phyloP scores from a whole-genome alignment of 1,140 invertebrate species.

The Pemphigus obesinymphae region DNA sequence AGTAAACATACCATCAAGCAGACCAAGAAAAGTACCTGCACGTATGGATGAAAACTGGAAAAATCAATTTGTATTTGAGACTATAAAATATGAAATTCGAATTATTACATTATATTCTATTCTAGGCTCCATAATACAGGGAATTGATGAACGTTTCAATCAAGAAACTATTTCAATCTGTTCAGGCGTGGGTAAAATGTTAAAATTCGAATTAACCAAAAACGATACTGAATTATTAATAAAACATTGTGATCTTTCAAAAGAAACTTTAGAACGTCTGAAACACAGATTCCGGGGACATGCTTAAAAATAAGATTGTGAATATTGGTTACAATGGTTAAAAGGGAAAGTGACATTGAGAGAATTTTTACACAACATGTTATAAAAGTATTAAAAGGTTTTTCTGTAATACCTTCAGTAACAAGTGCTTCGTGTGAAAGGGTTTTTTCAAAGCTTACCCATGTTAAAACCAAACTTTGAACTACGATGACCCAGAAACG shows the following conservation, averaged over 20 bases:
- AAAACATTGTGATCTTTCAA: neutral
- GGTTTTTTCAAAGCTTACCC: neutral
- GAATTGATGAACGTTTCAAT: neutral
- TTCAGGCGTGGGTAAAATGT: neutral
- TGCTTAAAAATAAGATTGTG: neutral
- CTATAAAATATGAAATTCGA: constrained; percentile 12
- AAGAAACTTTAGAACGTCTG: neutral
- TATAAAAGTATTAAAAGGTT: constrained; percentile 1
- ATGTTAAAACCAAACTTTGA: neutral
- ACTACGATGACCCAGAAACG: neutral
- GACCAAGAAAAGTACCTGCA: constrained; percentile 25
- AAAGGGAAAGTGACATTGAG: neutral
- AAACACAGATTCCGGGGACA: neutral
- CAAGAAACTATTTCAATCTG: neutral
- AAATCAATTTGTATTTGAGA: constrained; percentile 12
- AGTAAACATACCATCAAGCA: constrained; percentile 38
- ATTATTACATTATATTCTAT: constrained; percentile 35
- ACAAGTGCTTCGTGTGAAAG: neutral
- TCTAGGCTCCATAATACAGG: constrained; percentile 4
- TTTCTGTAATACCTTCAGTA: neutral
- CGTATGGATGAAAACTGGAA: neutral
- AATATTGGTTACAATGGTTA: neutral
- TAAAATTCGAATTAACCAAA: neutral
- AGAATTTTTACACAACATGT: neutral
- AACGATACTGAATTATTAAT: neutral